Conservation (phyloP, 1,140 invertebrate species). For the Reticulitermes speratus region DNA sequence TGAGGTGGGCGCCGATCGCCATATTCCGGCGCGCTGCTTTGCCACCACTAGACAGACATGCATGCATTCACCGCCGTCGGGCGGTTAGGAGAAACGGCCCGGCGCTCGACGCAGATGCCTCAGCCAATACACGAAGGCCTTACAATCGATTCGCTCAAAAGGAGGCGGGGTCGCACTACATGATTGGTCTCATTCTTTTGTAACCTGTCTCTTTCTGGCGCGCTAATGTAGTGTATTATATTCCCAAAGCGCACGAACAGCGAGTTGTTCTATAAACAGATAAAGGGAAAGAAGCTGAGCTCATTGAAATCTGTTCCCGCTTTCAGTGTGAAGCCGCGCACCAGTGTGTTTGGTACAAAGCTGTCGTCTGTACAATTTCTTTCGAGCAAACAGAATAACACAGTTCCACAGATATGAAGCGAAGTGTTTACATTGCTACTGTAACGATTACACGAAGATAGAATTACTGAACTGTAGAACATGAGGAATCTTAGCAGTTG, state of each 20-base stretch:
- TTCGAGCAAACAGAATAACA: no score
- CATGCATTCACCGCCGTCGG: no score
- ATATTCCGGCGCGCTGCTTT: background rate
- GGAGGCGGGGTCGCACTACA: slow-evolving; percentile 16
- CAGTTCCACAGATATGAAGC: no score
- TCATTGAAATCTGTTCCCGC: background rate
- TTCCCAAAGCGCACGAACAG: background rate
- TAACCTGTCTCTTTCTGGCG: slow-evolving; percentile 9
- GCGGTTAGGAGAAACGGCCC: no score
- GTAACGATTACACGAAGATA: no score
- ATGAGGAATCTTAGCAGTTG: no score
- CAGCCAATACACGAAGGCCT: slow-evolving; percentile 18
- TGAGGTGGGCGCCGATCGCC: background rate
- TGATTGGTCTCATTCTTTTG: slow-evolving; percentile 29
- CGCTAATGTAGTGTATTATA: slow-evolving; percentile 4
- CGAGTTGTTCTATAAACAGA: background rate
- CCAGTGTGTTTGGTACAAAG: background rate
- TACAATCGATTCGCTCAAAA: slow-evolving; percentile 21
- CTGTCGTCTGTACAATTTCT: no score
- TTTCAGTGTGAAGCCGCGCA: background rate
- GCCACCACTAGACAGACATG: background rate
- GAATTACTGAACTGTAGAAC: no score
- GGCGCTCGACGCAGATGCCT: background rate
- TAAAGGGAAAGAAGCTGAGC: background rate
- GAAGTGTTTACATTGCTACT: no score